phyloP scores from a whole-genome alignment of 2,113 vertebrate species.

The Salvator merianae region DNA sequence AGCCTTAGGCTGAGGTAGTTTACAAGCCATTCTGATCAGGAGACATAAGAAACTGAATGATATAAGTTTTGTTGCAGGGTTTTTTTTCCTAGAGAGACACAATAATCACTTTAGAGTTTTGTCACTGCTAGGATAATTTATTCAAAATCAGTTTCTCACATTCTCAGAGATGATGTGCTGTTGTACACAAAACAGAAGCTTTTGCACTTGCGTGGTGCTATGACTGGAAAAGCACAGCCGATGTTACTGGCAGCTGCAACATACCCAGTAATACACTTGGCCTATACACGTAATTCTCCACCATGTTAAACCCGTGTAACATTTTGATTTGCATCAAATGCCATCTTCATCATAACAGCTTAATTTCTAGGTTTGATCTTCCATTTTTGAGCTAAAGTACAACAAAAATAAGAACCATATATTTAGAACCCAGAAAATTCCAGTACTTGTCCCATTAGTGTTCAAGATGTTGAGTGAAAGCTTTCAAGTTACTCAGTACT shows the following conservation, averaged over 20 bases:
- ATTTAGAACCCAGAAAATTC: background rate
- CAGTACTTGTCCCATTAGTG: background rate
- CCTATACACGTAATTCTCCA: conserved; percentile 29
- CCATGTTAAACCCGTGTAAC: conserved; percentile 23
- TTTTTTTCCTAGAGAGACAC: background rate
- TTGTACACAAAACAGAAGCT: background rate
- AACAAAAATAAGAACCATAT: background rate
- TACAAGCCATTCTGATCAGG: conserved; percentile 5
- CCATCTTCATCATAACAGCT: too few species aligned
- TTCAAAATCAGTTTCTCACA: background rate
- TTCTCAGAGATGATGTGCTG: background rate
- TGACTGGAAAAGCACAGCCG: background rate
- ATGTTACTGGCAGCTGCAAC: background rate
- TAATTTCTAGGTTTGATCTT: background rate
- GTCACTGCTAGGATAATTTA: background rate
- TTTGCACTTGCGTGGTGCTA: conserved; percentile 3
- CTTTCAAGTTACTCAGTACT: background rate
- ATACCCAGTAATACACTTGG: conserved; percentile 1
- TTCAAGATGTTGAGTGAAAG: background rate
- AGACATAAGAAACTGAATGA: background rate
- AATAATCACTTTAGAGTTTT: background rate
- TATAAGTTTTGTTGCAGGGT: background rate
- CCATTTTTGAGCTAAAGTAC: background rate
- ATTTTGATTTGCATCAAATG: conserved; percentile 21
- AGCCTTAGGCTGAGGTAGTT: conserved; percentile 11